Evolutionary conservation across 2,888 invertebrate species (phyloP).

Genomic region (Candidula unifasciata): DNA sequence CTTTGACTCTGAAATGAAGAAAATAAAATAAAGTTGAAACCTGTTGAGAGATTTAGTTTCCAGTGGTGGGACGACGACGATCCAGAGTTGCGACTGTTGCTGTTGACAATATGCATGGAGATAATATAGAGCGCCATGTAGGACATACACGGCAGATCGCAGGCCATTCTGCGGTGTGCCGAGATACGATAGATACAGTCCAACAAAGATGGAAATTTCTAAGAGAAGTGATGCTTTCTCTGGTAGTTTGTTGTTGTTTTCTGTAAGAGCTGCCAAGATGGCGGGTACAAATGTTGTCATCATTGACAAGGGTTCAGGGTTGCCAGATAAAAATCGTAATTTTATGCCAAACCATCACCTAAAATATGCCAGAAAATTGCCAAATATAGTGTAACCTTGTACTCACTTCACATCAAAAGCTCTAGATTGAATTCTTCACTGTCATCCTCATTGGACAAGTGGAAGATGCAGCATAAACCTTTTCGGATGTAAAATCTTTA

Average conservation of each 20-base stretch:
- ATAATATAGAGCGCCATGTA: constrained; percentile 85
- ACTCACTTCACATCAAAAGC: too few relatives aligned
- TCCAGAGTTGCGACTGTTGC: constrained; percentile 87
- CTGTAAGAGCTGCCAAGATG: constrained; percentile 30
- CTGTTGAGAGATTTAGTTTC: constrained; percentile 83
- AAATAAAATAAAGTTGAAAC: neutral
- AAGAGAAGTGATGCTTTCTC: constrained; percentile 2
- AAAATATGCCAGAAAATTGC: too few relatives aligned
- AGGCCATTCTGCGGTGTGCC: constrained; percentile 62
- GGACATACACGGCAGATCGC: constrained; percentile 75
- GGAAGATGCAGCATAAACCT: too few relatives aligned
- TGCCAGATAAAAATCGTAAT: too few relatives aligned
- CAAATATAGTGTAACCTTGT: too few relatives aligned
- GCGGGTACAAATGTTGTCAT: constrained; percentile 12
- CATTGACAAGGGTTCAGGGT: neutral
- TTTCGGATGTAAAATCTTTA: too few relatives aligned
- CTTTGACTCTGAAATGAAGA: too few relatives aligned
- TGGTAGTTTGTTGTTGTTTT: neutral
- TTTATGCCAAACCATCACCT: too few relatives aligned
- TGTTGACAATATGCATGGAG: constrained; percentile 85
- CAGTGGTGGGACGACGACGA: constrained; percentile 90
- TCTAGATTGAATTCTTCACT: too few relatives aligned
- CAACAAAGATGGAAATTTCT: neutral
- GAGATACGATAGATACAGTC: neutral
- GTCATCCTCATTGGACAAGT: too few relatives aligned